These are phyloP conservation scores for Linurgus olivaceus DNA, from an alignment of 2,797 vertebrate species.

Conservation along the genomic window DNA sequence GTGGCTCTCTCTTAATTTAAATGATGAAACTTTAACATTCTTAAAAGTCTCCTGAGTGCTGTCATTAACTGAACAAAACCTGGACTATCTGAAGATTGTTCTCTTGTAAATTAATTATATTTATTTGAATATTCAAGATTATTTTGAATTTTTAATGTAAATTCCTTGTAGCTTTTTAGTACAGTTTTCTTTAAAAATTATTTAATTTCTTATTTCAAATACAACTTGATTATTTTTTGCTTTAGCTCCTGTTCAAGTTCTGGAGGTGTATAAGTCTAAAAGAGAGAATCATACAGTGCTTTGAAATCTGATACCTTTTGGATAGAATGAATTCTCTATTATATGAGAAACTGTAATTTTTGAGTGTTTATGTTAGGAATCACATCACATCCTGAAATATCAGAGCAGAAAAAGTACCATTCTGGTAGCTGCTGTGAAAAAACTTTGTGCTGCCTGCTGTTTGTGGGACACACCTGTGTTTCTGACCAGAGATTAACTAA, in stretches of 20 bases:
- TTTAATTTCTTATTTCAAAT: background rate
- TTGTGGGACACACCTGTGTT: background rate
- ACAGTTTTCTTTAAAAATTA: background rate
- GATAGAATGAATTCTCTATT: background rate
- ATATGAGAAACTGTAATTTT: background rate
- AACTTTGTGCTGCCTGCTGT: background rate
- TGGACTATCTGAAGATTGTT: background rate
- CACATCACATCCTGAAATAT: background rate
- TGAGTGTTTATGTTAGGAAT: background rate
- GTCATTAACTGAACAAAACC: background rate
- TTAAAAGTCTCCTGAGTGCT: background rate
- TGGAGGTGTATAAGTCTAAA: background rate
- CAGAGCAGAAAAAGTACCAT: background rate
- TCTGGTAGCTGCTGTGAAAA: background rate
- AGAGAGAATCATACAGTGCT: background rate
- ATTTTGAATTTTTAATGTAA: background rate
- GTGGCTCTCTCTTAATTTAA: conserved; percentile 14
- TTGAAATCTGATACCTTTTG: background rate
- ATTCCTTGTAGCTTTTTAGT: background rate
- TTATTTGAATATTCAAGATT: background rate
- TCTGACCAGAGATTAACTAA: background rate
- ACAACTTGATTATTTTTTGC: background rate
- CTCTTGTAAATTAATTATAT: background rate
- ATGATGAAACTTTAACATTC: conserved; percentile 19
- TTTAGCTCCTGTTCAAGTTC: background rate